Evolutionary conservation across 1,140 invertebrate species (phyloP).

Genomic region (Brachionus sp.): DNA sequence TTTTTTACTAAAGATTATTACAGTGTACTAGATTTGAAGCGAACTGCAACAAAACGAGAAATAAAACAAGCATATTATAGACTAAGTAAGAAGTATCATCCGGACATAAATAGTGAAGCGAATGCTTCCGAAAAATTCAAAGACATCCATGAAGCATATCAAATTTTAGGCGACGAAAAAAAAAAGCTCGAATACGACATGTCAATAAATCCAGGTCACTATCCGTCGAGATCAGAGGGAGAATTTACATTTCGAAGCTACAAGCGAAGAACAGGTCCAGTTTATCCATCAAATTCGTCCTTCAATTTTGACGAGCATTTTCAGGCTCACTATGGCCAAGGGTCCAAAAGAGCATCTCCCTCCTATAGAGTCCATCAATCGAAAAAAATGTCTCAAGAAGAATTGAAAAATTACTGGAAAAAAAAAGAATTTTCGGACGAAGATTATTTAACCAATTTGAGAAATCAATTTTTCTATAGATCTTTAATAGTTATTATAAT

Average conservation of each 20-base stretch:
- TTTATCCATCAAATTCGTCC: not conserved
- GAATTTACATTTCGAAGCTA: not conserved
- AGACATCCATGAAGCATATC: conserved; percentile 20
- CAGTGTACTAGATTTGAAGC: not conserved
- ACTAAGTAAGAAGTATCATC: conserved; percentile 41
- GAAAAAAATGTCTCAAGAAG: conserved; percentile 10
- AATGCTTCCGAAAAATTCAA: conserved; percentile 28
- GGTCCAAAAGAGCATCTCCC: not conserved
- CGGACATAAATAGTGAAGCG: conserved; percentile 10
- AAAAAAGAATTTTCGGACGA: conserved; percentile 38
- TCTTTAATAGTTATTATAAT: not conserved
- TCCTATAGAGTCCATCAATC: not conserved
- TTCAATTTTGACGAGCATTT: conserved; percentile 14
- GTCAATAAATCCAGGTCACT: not conserved
- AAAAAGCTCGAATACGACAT: conserved; percentile 37
- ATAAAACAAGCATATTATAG: conserved; percentile 43
- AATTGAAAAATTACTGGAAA: conserved; percentile 44
- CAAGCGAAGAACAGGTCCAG: not conserved
- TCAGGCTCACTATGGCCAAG: conserved; percentile 16
- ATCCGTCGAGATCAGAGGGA: not conserved
- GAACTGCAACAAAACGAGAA: conserved; percentile 12
- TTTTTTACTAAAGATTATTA: conserved; percentile 28
- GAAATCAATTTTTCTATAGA: not conserved
- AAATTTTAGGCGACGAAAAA: conserved; percentile 32
- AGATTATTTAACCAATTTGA: not conserved